A percentile compares a stretch with the other conserved stretches of the same genome.
phyloP scores from a whole-genome alignment of 2,888 invertebrate genomes.

The Peribatodes rhomboidaria region DNA sequence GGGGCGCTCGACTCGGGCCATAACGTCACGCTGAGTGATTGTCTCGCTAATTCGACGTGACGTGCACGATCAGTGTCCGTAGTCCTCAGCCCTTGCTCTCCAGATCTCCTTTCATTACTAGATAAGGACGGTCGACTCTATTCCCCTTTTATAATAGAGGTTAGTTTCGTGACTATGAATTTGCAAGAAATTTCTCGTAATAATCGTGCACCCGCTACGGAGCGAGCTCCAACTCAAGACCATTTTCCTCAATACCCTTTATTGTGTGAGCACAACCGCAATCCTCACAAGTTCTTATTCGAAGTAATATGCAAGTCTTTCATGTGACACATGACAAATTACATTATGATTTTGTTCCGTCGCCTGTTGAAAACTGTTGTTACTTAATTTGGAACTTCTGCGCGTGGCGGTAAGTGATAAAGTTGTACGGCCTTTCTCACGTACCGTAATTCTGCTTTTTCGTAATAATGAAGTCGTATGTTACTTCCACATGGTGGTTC shows the following conservation, averaged over 20 bases:
- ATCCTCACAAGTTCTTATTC: constrained; percentile 24
- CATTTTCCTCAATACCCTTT: constrained; percentile 28
- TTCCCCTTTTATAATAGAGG: constrained; percentile 49
- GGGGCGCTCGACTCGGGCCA: constrained; percentile 59
- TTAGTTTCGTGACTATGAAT: constrained; percentile 42
- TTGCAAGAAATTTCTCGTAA: constrained; percentile 34
- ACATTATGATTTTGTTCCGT: constrained; percentile 73
- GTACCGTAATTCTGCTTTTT: constrained; percentile 51
- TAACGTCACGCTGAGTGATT: constrained; percentile 76
- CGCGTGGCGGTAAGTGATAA: constrained; percentile 60
- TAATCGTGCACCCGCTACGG: constrained; percentile 33
- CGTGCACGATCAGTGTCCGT: constrained; percentile 58
- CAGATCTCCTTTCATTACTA: constrained; percentile 47
- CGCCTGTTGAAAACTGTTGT: constrained; percentile 60
- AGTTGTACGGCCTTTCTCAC: constrained; percentile 51
- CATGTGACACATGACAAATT: constrained; percentile 73
- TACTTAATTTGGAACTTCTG: constrained; percentile 67
- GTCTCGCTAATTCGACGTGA: constrained; percentile 74
- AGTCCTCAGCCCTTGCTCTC: constrained; percentile 38
- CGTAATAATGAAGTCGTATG: constrained; percentile 44
- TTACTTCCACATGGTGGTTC: constrained; percentile 39
- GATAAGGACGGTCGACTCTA: constrained; percentile 49
- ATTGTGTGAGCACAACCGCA: constrained; percentile 24
- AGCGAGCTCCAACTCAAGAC: constrained; percentile 12
- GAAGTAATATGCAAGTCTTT: constrained; percentile 34